A percentile compares a stretch with the other conserved stretches of the same genome.
Conservation (phyloP, 2,888 invertebrate genomes). For the Sipha maydis region DNA sequence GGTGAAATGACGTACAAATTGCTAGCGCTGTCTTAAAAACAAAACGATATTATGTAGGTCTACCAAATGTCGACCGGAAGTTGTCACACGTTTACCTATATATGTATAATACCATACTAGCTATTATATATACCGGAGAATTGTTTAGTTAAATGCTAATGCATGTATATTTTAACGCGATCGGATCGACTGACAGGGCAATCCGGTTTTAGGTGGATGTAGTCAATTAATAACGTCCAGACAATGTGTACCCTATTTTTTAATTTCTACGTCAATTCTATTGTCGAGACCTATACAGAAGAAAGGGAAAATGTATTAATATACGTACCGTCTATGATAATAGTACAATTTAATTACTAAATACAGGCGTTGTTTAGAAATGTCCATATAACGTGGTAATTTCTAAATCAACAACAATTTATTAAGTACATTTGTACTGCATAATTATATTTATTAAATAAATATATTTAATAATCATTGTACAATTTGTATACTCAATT, state of each 20-base stretch:
- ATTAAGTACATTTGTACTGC: too few species aligned
- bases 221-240: slow-evolving; percentile 41
- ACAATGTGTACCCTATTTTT: background rate
- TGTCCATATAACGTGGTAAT: too few species aligned
- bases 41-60: slow-evolving; percentile 43
- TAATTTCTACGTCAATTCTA: background rate
- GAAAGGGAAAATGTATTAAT: background rate
- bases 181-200: slow-evolving; percentile 50
- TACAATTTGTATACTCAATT: too few species aligned
- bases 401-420: too few species aligned
- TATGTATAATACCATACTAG: background rate
- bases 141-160: slow-evolving; percentile 34
- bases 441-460: too few species aligned
- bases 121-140: slow-evolving; percentile 10
- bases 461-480: too few species aligned
- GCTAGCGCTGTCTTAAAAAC: slow-evolving; percentile 26
- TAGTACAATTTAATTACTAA: too few species aligned
- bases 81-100: slow-evolving; percentile 14
- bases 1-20: slow-evolving; percentile 52
- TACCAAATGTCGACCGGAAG: slow-evolving; percentile 61
- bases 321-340: too few species aligned
- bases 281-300: background rate
- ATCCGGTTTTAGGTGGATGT: slow-evolving; percentile 56
- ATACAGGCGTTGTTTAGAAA: too few species aligned
- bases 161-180: slow-evolving; percentile 21